Base-by-base conservation (phyloP, 2,113 vertebrate species). In the Diphyllodes magnificus region DNA sequence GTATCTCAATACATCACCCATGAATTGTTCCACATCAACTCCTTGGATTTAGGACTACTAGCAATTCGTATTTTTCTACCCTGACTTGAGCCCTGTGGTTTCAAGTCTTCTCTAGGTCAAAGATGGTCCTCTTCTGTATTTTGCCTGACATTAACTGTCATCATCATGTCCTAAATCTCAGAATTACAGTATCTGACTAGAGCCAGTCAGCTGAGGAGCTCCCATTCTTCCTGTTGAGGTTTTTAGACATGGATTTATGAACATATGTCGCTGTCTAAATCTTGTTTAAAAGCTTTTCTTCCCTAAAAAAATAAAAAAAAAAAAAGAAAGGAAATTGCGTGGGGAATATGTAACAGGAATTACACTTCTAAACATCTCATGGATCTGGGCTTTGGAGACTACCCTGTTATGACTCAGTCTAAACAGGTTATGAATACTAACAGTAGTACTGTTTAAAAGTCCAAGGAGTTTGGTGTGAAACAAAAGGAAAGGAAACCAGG, bases 401-500 rank as follows among this genome's bases (percentile, higher is more conserved):
- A 22, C 42, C 6, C 25, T 82, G 11, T 53, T 80, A 22, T 15
- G 69, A 61, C 27, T 87, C 45, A 68, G 17, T 47, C 51, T 80
- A 85, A 80, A 66, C 37, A 83, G 81, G 17, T 63, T 75, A 54
- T 82, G 87, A 91, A 80, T 91, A 68, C 89, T 92, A 87, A 86
- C 64, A 86, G 77, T 68, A 88, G 40, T 89, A 71, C 44, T 69
- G 59, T 96, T 92, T 97, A 86, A 97, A 97, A 95, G 82, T 96
- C 75, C 33, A 61, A 96, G 56, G 66, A 93, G 50, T 83, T 95
- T 75, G 53, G 39, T 95, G 64, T 85, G 47, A 90, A 96, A 75
- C 33, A 85, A 92, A 91, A 79, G 7, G 24, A 97, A 88, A 96
- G 73, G 78, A 93, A 75, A 95, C 40, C 6, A 27, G 70, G 97